Evolutionary conservation across 1,140 invertebrate genomes (phyloP), one percentile per base, ranked within the genome.

Genomic region (Notospermus geniculatus): DNA sequence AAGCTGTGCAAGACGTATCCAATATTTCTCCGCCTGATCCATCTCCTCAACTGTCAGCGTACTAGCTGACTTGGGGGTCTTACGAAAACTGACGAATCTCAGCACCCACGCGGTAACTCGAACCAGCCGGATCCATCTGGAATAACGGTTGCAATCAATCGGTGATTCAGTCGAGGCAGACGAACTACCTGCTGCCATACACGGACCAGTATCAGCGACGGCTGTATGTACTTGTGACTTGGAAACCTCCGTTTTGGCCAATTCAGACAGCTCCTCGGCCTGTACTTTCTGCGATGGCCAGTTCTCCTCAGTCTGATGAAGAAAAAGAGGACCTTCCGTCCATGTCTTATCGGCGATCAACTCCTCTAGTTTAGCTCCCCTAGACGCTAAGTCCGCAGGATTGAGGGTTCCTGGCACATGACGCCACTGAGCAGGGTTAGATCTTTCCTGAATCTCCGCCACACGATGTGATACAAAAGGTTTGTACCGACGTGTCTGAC

Each of bases 401-500:
- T 76, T 76, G 2, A 63, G 22, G n/a, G 39, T 19, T 13, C 69
- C 66, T 0, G 57, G 30, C 13, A 77, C 66, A 52, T 77, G 64
- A 29, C 57, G 2, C 74, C 71, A 80, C 9, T 66, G 54, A 0
- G 63, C 55, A 11, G 50, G 13, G 7, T 57, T 29, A 0, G 70
- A 67, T 0, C 19, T 60, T n/a, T 61, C 57, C 58, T 72, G 74
- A 39, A 83, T 82, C 68, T 79, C 66, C 4, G 63, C 28, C 0
- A 81, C 70, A 28, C 79, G 62, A 64, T 81, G 82, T 1, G 75
- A 76, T 0, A 83, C 78, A 64, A 78, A 84, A 1, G 72, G 75
- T 62, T 81, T 75, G 54, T 36, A 36, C 32, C 32, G 4, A 15
- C 32, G 32, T 7, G 32, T 7, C 15, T 36, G 32, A 7, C 32